Conservation (phyloP, 2,113 vertebrate genomes). For the Heterocephalus glaber region DNA sequence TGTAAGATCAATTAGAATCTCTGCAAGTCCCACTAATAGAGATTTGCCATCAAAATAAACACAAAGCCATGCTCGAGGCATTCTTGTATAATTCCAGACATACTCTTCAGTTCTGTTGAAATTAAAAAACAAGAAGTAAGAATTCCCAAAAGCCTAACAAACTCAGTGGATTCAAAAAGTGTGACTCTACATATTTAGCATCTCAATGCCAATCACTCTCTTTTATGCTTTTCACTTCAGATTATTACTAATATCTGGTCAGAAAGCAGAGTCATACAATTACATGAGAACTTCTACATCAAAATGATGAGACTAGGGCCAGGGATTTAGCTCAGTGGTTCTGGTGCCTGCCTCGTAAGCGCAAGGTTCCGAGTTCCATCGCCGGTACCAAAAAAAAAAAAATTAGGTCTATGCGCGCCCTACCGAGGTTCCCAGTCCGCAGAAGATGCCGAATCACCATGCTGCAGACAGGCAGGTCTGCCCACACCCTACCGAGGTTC, state of each 20-base stretch:
- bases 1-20: conserved; percentile 7
- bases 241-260: background rate
- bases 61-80: background rate
- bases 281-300: background rate
- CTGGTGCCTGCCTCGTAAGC: no score
- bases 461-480: no score
- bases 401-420: no score
- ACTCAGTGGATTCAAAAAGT: background rate
- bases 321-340: no score
- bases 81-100: background rate
- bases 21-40: background rate
- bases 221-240: background rate
- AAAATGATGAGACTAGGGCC: background rate
- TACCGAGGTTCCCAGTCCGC: no score
- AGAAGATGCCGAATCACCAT: no score
- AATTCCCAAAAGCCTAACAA: background rate
- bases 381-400: no score
- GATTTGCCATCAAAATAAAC: background rate
- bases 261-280: background rate
- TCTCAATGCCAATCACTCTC: background rate
- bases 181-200: background rate
- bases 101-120: background rate
- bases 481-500: no score
- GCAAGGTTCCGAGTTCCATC: no score
- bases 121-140: background rate